These are phyloP conservation scores for Dasypolia templi DNA, from an alignment of 2,888 invertebrate species.

Conservation along the genomic window DNA sequence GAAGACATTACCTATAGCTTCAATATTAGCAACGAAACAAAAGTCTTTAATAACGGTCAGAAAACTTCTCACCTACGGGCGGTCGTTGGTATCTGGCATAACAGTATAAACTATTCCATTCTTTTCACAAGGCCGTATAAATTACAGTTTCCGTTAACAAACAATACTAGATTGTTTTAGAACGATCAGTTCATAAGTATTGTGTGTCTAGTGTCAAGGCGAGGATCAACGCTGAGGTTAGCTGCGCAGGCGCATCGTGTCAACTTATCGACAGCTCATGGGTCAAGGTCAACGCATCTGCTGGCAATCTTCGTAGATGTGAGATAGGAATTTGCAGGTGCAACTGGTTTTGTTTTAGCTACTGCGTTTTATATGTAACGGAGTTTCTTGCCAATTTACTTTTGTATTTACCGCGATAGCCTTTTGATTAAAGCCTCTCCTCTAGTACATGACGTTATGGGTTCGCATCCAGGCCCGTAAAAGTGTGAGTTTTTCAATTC, in stretches of 20 bases:
- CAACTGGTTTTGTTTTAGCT: conserved; percentile 1
- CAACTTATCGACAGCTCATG: conserved; percentile 24
- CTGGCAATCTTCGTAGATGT: conserved; percentile 12
- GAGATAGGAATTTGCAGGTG: neutral
- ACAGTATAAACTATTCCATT: conserved; percentile 22
- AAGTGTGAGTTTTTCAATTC: no score
- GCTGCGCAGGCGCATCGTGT: conserved; percentile 22
- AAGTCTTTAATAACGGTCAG: no score
- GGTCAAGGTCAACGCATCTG: conserved; percentile 37
- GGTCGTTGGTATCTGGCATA: neutral
- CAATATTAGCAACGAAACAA: neutral
- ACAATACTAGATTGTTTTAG: conserved; percentile 46
- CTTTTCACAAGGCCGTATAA: conserved; percentile 35
- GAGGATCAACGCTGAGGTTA: conserved; percentile 45
- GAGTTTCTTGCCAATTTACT: no score
- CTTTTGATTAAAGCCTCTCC: no score
- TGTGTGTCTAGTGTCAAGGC: conserved; percentile 59
- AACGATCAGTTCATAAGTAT: conserved; percentile 36
- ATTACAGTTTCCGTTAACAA: conserved; percentile 19
- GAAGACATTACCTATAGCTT: no score
- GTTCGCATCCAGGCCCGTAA: no score
- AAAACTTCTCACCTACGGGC: no score
- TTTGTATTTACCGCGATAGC: no score
- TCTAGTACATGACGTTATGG: no score
- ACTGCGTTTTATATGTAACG: neutral